Percentiles rank a stretch among this genome's conserved stretches.
These are phyloP conservation scores for Xiphydria camelus DNA, from an alignment of 2,888 invertebrate species.

Conservation along the genomic window DNA sequence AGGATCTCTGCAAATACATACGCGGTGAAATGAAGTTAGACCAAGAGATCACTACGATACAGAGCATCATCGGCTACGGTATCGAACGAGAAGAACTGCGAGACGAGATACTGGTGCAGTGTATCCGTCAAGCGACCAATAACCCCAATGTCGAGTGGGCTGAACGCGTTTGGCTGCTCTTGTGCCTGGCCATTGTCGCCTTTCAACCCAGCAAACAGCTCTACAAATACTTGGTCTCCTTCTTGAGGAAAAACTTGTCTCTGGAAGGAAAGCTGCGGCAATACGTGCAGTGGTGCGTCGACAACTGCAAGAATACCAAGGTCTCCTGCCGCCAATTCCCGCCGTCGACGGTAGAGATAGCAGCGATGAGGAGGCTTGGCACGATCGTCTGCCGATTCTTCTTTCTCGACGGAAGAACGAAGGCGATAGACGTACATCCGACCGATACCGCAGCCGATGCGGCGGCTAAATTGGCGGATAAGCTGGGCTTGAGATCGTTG, in stretches of 20 bases:
- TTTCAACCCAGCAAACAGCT: constrained; percentile 88
- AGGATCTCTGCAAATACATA: constrained; percentile 90
- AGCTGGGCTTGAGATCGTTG: constrained; percentile 78
- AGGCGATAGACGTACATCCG: constrained; percentile 93
- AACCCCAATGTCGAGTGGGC: constrained; percentile 84
- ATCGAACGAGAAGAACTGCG: constrained; percentile 89
- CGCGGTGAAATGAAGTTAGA: constrained; percentile 86
- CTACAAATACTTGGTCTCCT: constrained; percentile 78
- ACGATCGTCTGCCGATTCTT: constrained; percentile 93
- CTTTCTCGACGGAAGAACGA: constrained; percentile 92
- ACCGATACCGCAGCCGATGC: constrained; percentile 93
- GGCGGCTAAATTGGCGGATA: constrained; percentile 84
- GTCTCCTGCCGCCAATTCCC: constrained; percentile 80
- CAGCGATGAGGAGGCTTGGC: constrained; percentile 87
- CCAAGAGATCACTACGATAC: constrained; percentile 80
- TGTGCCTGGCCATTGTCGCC: constrained; percentile 88
- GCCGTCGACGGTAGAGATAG: constrained; percentile 91
- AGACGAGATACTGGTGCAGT: constrained; percentile 90
- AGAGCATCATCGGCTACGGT: constrained; percentile 82
- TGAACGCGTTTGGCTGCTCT: constrained; percentile 84
- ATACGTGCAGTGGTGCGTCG: constrained; percentile 92
- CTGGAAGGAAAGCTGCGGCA: constrained; percentile 73
- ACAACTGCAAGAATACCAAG: constrained; percentile 87
- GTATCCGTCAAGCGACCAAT: constrained; percentile 85
- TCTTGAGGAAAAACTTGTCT: constrained; percentile 71